Conservation (phyloP, 2,113 vertebrate species). For the Pseudolaguvia tuberculata region DNA sequence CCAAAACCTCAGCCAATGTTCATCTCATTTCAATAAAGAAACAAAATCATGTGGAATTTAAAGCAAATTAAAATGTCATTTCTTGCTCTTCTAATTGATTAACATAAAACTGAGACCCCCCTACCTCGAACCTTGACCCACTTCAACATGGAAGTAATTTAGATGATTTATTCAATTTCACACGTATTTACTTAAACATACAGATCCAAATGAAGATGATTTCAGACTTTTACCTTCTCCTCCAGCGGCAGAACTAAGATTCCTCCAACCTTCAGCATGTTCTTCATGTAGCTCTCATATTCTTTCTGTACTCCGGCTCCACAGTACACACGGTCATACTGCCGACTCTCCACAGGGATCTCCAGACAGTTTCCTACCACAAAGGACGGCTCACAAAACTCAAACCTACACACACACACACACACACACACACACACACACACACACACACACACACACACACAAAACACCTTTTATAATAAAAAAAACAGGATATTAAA, state of each 20-base stretch:
- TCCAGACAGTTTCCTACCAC: constrained; percentile 92
- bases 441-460: too few species aligned
- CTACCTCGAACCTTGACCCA: too few species aligned
- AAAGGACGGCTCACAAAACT: constrained; percentile 94
- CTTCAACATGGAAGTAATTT: too few species aligned
- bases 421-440: too few species aligned
- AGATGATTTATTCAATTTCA: neutral
- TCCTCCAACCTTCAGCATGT: constrained; percentile 87
- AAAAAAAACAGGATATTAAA: neutral
- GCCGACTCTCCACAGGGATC: constrained; percentile 82
- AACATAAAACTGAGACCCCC: too few species aligned
- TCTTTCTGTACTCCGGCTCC: constrained; percentile 94
- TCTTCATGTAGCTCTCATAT: constrained; percentile 95
- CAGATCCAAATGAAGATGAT: too few species aligned
- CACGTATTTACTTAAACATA: too few species aligned
- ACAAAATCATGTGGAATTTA: too few species aligned
- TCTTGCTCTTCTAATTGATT: too few species aligned
- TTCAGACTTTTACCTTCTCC: constrained; percentile 79
- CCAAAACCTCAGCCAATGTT: too few species aligned
- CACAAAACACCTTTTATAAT: neutral
- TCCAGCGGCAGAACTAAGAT: constrained; percentile 95
- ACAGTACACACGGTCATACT: constrained; percentile 94
- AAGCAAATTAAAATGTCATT: too few species aligned
- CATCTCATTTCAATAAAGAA: too few species aligned
- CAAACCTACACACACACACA: constrained; percentile 72